These are phyloP conservation scores for Plodia interpunctella DNA, from an alignment of 1,140 invertebrate species.

Conservation along the genomic window DNA sequence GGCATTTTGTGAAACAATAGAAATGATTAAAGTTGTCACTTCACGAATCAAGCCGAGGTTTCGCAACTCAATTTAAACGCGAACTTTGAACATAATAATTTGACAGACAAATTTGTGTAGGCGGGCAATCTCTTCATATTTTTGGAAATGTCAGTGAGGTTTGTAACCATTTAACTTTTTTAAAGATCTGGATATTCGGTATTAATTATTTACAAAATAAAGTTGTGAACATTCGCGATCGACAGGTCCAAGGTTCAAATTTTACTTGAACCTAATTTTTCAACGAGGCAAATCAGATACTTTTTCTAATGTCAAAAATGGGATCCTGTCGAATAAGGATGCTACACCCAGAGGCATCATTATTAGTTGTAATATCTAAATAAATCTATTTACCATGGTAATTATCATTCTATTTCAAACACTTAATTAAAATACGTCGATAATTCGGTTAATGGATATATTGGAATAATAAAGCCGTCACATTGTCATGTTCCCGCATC, in stretches of 20 bases:
- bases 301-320: too few relatives aligned
- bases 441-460: not conserved
- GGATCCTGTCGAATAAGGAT: not conserved
- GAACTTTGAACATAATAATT: slow-evolving; percentile 1
- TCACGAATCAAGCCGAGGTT: slow-evolving; percentile 8
- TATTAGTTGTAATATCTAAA: too few relatives aligned
- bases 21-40: slow-evolving; percentile 13
- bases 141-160: not conserved
- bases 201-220: too few relatives aligned
- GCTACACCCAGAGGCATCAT: too few relatives aligned
- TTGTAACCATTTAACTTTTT: too few relatives aligned
- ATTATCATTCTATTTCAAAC: not conserved
- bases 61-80: slow-evolving; percentile 7
- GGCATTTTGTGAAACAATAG: slow-evolving; percentile 12
- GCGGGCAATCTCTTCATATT: not conserved
- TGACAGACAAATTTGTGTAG: not conserved
- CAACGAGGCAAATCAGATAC: too few relatives aligned
- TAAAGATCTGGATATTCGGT: too few relatives aligned
- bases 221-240: too few relatives aligned
- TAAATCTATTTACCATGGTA: too few relatives aligned
- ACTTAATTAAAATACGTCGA: slow-evolving; percentile 2
- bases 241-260: not conserved
- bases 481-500: not conserved
- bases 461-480: not conserved
- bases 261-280: not conserved